Base-by-base conservation (phyloP, 2,113 vertebrate species). In the Hymenochirus boettgeri region DNA sequence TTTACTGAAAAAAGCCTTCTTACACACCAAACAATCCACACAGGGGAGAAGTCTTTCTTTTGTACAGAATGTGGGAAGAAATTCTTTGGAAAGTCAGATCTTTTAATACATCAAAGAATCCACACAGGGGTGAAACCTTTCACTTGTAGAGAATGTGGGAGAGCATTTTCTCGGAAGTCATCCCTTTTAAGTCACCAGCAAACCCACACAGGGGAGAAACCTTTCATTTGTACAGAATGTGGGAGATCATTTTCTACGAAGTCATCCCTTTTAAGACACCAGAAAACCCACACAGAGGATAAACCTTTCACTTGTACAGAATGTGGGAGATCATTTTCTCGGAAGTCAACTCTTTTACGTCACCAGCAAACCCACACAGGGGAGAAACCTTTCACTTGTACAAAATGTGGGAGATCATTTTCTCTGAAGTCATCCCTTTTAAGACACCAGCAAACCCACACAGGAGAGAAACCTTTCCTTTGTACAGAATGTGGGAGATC, bases 351-450 rank as follows among this genome's bases (percentile, higher is more conserved):
- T 11, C 76, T 82, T 27, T 73, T 58, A 27, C 73, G 72, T 1
- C 79, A 78, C 62, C 75, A 65, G 53, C 73, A 65, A 57, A 74
- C 63, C 46, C 79, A 82, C 7, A 24, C 70, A 24, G 77, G 70
- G 5, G 56, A 77, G 61, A 80, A 76, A 55, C 70, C 76, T 2
- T 77, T 74, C 59, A 29, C 46, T 5, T 82, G 80, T 51, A 61
- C 50, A 19, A 29, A 55, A 18, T 82, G 80, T 64, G 75, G 74
- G 11, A 78, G 75, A 61, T 63, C 69, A 2, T 72, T 69, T 53
- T 61, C 57, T 26, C 66, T 55, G 5, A 66, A 70, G 5, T 55
- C 65, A 22, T 58, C 63, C 29, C 60, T 73, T 27, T 17, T 26
- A 9, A 42, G 26, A 10, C 57, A 60, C n/a, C 39, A 60, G 57